Evolutionary conservation across 2,888 invertebrate species (phyloP).

Genomic region (Exocentrus adspersus): DNA sequence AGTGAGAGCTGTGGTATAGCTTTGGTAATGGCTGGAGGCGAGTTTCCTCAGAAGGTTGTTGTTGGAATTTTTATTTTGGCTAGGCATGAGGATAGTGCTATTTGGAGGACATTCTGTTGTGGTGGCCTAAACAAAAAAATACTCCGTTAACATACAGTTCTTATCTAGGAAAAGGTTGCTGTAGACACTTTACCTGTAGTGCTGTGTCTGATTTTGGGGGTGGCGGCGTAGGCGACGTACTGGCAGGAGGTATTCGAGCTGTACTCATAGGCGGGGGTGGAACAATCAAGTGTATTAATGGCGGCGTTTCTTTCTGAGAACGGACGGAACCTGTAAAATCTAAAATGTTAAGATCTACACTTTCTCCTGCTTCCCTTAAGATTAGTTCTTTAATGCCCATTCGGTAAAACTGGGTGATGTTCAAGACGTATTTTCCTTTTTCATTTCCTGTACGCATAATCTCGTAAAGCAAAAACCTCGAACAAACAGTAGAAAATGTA

Average conservation of each 20-base stretch:
- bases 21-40: constrained; percentile 86
- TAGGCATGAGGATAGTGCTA: constrained; percentile 62
- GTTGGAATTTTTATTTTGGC: constrained; percentile 66
- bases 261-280: constrained; percentile 58
- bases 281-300: constrained; percentile 70
- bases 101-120: constrained; percentile 83
- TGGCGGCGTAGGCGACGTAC: constrained; percentile 64
- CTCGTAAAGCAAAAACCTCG: too few relatives aligned
- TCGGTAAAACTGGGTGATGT: too few relatives aligned
- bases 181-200: constrained; percentile 57
- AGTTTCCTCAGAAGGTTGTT: constrained; percentile 79
- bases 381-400: too few relatives aligned
- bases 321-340: constrained; percentile 74
- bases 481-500: too few relatives aligned
- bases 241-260: constrained; percentile 53
- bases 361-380: too few relatives aligned
- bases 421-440: too few relatives aligned
- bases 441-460: too few relatives aligned
- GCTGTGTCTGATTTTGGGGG: constrained; percentile 66
- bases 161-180: too few relatives aligned
- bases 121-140: constrained; percentile 56
- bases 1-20: constrained; percentile 87
- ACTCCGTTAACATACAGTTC: background rate
- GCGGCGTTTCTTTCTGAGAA: constrained; percentile 74
- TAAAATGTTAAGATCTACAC: too few relatives aligned